Conservation (phyloP, 2,113 vertebrate genomes). For the Malurus elegans region DNA sequence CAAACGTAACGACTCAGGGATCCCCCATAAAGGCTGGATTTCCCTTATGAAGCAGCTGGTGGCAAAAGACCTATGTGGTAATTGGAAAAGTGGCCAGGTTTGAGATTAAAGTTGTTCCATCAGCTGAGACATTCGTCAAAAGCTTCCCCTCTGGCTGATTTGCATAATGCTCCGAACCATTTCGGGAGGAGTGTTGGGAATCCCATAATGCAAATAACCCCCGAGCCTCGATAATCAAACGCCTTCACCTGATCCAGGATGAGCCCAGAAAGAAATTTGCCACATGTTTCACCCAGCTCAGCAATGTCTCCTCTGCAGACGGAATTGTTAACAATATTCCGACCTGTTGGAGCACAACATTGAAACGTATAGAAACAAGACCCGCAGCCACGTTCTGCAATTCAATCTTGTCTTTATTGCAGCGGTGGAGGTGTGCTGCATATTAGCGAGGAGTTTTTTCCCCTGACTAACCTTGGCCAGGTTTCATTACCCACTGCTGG, state of each 20-base stretch:
- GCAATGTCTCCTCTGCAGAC: conserved; percentile 52
- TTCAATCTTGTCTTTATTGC: conserved; percentile 71
- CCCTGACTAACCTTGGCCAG: conserved; percentile 51
- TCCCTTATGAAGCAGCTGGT: conserved; percentile 30
- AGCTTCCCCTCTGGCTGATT: conserved; percentile 50
- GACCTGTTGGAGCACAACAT: conserved; percentile 74
- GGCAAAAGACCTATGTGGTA: conserved; percentile 6
- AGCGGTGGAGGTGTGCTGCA: conserved; percentile 14
- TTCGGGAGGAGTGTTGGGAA: conserved; percentile 56
- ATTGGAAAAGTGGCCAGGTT: conserved; percentile 57
- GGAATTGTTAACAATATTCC: conserved; percentile 73
- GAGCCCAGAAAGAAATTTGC: conserved; percentile 49
- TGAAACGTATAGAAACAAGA: conserved; percentile 70
- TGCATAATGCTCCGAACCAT: conserved; percentile 39
- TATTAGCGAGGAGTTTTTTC: conserved; percentile 43
- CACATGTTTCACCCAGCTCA: conserved; percentile 63
- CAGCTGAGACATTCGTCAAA: conserved; percentile 4
- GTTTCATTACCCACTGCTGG: background rate
- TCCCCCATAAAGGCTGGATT: conserved; percentile 41
- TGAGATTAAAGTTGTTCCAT: conserved; percentile 60
- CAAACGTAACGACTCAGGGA: background rate
- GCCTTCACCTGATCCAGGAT: conserved; percentile 52
- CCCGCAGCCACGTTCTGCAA: conserved; percentile 70
- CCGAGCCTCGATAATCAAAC: conserved; percentile 20
- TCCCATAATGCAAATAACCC: conserved; percentile 68